These are phyloP conservation scores for Andrena marginata DNA, from an alignment of 2,888 invertebrate species.

Conservation along the genomic window DNA sequence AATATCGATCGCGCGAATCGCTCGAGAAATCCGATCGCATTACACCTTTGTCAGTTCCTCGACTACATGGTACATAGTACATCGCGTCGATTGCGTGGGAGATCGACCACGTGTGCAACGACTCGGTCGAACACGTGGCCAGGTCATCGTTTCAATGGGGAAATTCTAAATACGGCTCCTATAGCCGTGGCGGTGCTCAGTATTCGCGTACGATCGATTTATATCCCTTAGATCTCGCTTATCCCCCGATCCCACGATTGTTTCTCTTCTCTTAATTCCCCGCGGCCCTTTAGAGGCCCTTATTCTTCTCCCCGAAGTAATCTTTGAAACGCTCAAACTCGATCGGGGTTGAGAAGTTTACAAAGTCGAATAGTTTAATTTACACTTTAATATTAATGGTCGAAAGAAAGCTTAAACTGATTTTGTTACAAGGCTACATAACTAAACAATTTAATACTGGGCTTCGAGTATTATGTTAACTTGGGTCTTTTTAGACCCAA, in stretches of 20 bases:
- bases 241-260: not conserved
- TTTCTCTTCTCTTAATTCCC: conserved; percentile 1
- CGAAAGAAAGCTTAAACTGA: too few relatives aligned
- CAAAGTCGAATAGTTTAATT: too few relatives aligned
- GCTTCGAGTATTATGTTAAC: too few relatives aligned
- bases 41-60: conserved; percentile 14
- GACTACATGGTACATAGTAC: not conserved
- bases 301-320: not conserved
- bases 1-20: conserved; percentile 61
- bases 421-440: too few relatives aligned
- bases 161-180: conserved; percentile 63
- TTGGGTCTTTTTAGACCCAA: too few relatives aligned
- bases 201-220: conserved; percentile 26
- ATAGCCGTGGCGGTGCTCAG: conserved; percentile 31
- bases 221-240: conserved; percentile 10
- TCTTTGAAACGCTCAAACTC: too few relatives aligned
- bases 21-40: conserved; percentile 47
- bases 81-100: conserved; percentile 53
- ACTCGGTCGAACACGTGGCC: conserved; percentile 69
- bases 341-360: too few relatives aligned
- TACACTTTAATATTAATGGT: too few relatives aligned
- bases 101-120: conserved; percentile 63
- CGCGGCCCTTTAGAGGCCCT: not conserved
- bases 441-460: too few relatives aligned
- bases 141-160: conserved; percentile 66